These are phyloP conservation scores for Siniperca obscura DNA, from an alignment of 2,797 vertebrate genomes.

Conservation along the genomic window DNA sequence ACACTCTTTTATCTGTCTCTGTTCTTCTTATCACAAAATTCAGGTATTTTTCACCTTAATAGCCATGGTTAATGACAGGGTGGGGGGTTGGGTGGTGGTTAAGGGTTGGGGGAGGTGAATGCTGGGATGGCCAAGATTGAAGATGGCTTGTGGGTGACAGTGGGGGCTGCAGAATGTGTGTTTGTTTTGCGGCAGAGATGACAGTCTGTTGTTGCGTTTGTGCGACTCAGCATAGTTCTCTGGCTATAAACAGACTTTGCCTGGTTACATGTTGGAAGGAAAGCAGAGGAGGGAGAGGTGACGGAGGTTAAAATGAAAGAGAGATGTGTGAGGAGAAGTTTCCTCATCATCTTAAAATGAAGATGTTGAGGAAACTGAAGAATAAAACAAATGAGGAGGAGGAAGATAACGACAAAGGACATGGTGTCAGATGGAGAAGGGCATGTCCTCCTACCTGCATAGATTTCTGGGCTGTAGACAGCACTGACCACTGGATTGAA, in stretches of 20 bases:
- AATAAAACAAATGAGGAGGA: conserved; percentile 43
- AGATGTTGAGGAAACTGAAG: conserved; percentile 26
- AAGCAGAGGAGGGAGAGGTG: conserved; percentile 34
- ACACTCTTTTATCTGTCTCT: conserved; percentile 43
- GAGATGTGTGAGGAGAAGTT: background rate
- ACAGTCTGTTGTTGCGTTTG: conserved; percentile 33
- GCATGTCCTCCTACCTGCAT: conserved; percentile 91
- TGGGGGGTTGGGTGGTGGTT: conserved; percentile 19
- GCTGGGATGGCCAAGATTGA: conserved; percentile 36
- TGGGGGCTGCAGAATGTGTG: background rate
- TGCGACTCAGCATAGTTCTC: conserved; percentile 48
- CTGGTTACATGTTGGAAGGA: conserved; percentile 29
- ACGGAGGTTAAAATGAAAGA: conserved; percentile 15
- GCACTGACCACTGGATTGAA: conserved; percentile 98
- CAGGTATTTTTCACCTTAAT: conserved; percentile 74
- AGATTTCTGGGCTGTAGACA: conserved; percentile 98
- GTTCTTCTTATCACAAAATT: conserved; percentile 68
- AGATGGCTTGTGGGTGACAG: background rate
- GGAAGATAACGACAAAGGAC: conserved; percentile 40
- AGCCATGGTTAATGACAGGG: conserved; percentile 61
- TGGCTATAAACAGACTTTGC: conserved; percentile 51
- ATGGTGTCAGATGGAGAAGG: conserved; percentile 53
- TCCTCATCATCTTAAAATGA: conserved; percentile 7
- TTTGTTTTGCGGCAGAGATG: conserved; percentile 37
- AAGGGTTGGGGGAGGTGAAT: conserved; percentile 26